Conservation (phyloP, 2,888 invertebrate species). For the Lathronympha strigana region DNA sequence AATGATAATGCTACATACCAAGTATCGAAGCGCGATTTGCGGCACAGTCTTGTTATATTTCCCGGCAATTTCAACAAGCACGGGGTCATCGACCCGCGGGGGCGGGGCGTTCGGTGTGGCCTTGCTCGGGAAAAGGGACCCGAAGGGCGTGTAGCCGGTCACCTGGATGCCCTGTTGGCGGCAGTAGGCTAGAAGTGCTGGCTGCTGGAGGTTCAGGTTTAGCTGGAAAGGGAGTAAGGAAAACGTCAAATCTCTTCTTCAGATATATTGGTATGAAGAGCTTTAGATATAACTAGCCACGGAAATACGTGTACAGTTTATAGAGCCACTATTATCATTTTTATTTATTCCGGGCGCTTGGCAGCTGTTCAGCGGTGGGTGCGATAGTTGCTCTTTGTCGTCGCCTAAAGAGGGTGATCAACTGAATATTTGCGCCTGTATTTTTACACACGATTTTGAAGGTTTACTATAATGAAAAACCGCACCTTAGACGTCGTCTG, state of each 20-base stretch:
- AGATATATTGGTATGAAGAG: too few species aligned
- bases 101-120: constrained; percentile 76
- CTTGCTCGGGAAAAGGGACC: constrained; percentile 73
- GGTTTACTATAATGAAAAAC: too few species aligned
- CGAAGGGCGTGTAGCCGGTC: constrained; percentile 90
- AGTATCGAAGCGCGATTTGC: constrained; percentile 86
- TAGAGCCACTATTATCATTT: too few species aligned
- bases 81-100: constrained; percentile 81
- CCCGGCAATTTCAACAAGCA: constrained; percentile 80
- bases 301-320: too few species aligned
- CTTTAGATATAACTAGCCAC: neutral
- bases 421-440: too few species aligned
- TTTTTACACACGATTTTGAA: too few species aligned
- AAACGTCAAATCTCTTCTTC: too few species aligned
- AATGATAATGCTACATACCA: constrained; percentile 73
- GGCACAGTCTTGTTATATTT: constrained; percentile 87
- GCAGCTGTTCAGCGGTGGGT: too few species aligned
- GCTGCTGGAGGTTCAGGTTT: constrained; percentile 89
- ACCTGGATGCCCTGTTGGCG: constrained; percentile 86
- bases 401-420: too few species aligned
- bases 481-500: too few species aligned
- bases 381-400: too few species aligned
- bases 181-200: constrained; percentile 87
- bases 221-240: constrained; percentile 54
- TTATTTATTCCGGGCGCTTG: too few species aligned